Conservation (phyloP, 1,140 invertebrate genomes). For the Listronotus oregonensis region DNA sequence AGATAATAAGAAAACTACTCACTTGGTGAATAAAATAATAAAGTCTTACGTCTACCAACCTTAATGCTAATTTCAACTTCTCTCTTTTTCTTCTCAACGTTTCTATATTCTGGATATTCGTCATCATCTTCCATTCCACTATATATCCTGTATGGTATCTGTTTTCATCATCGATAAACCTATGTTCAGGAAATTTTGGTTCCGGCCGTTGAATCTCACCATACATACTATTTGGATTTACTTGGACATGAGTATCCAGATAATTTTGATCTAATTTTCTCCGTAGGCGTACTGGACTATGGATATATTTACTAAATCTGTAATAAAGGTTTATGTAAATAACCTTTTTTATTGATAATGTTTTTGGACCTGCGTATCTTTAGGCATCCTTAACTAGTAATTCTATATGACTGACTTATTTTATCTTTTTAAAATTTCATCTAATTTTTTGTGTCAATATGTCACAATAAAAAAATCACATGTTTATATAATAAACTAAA, state of each 20-base stretch:
- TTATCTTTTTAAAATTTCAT: no score
- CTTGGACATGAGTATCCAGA: neutral
- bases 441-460: no score
- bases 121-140: constrained; percentile 7
- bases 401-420: no score
- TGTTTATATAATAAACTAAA: no score
- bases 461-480: no score
- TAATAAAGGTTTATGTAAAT: no score
- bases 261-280: constrained; percentile 18
- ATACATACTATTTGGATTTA: constrained; percentile 4
- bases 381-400: no score
- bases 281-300: constrained; percentile 22
- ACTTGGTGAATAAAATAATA: no score
- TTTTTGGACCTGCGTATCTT: no score
- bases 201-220: constrained; percentile 10
- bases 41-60: neutral
- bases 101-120: neutral
- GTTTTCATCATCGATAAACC: neutral
- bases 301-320: constrained; percentile 31
- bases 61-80: constrained; percentile 30
- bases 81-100: neutral
- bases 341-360: constrained; percentile 3
- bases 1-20: no score
- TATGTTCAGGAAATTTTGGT: constrained; percentile 3
- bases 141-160: constrained; percentile 7